Evolutionary conservation across 2,797 vertebrate species (phyloP), one percentile per base, ranked within the genome.

Genomic region (Setipinna tenuifilis): DNA sequence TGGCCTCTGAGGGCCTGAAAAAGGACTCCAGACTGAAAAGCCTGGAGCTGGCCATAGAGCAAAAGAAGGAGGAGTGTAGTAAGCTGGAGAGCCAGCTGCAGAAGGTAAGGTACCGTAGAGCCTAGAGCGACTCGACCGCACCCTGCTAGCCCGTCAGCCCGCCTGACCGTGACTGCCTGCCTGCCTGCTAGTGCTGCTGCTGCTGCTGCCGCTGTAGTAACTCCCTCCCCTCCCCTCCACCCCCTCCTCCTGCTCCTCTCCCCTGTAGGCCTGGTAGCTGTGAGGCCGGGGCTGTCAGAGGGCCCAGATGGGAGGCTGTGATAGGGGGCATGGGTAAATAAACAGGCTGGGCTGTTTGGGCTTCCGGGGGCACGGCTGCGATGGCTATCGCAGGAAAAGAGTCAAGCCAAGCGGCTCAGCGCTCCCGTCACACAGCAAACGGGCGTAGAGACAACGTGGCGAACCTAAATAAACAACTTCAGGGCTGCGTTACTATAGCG

Each of bases 1-100:
- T 99, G 93, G 97, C 97, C 81, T 99, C 97, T n/a, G 97, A 97
- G 0, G 97, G 97, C 57, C 91, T 99, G 87, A 99, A 99, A 91
- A 99, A 98, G 89, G 98, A 99, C 89, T 97, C 98, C 25, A 97
- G 96, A 84, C 94, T 99, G 25, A 98, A 99, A 92, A 97, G 96
- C 23, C 88, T 99, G 84, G 98, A 99, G 92, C 98, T 98, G 82
- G 92, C 94, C 16, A 92, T 98, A 87, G 98, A 98, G 91, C 98
- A 99, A 93, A 98, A 97, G 91, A 98, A 92, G 75, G 98, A 99
- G 89, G 98, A 99, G 84, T 97, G 95, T 89, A 92, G 97, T 88
- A 98, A 98, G 91, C 92, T 98, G 91, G 98, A 99, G 89, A 97
- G 94, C 87, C 98, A 99, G 0, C 87, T 99, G 83, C 97, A 97